Percentiles rank a stretch among this genome's conserved stretches.
These are phyloP conservation scores for Morpho deidamia DNA, from an alignment of 2,888 invertebrate species.

Conservation along the genomic window DNA sequence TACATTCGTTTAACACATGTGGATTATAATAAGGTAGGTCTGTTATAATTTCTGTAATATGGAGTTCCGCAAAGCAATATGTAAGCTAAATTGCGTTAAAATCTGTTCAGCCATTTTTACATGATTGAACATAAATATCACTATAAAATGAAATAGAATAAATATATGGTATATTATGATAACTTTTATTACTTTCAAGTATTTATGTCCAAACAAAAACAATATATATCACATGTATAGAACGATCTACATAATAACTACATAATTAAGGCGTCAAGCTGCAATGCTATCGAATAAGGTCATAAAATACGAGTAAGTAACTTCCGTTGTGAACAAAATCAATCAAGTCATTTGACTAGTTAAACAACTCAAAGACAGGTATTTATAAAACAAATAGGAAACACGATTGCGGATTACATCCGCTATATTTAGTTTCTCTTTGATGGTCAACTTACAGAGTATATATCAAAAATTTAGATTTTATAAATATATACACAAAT, in stretches of 20 bases:
- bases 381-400: constrained; percentile 1
- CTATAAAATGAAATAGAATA: too few relatives aligned
- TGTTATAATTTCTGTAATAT: too few relatives aligned
- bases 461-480: not conserved
- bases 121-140: too few relatives aligned
- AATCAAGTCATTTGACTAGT: not conserved
- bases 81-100: too few relatives aligned
- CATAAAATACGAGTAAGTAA: constrained; percentile 1
- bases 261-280: not conserved
- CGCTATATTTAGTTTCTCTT: not conserved
- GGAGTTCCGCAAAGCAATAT: too few relatives aligned
- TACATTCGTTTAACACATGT: too few relatives aligned
- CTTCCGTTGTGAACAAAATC: constrained; percentile 1
- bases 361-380: not conserved
- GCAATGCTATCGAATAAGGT: not conserved
- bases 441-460: not conserved
- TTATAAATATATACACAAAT: too few relatives aligned
- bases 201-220: too few relatives aligned
- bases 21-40: too few relatives aligned
- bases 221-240: not conserved
- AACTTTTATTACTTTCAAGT: too few relatives aligned
- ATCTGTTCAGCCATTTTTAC: too few relatives aligned
- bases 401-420: not conserved
- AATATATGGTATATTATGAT: too few relatives aligned
- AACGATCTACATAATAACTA: not conserved